Percentiles rank a stretch among this genome's conserved stretches.
These are phyloP conservation scores for Dione juno DNA, from an alignment of 2,888 invertebrate genomes.

Conservation along the genomic window DNA sequence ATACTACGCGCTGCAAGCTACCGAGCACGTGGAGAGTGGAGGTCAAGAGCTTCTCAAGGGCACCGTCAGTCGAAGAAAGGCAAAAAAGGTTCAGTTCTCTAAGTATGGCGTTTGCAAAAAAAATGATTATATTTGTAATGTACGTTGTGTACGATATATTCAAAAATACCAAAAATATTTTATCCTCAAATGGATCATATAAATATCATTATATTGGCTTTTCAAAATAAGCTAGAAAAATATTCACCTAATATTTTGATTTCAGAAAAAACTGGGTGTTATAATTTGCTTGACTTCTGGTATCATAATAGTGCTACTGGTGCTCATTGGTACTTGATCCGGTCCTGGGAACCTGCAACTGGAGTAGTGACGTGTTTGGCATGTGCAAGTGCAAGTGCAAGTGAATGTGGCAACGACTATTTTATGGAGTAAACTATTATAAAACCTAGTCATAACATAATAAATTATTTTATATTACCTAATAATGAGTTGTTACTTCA, in stretches of 20 bases:
- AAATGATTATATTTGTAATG: conserved; percentile 7
- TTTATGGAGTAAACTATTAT: conserved; percentile 16
- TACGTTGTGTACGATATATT: not conserved
- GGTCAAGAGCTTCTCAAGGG: conserved; percentile 81
- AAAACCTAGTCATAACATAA: conserved; percentile 30
- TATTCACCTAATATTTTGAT: conserved; percentile 17
- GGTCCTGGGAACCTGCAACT: too few species aligned
- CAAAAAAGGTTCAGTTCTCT: conserved; percentile 74
- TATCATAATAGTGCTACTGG: conserved; percentile 66
- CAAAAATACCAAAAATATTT: not conserved
- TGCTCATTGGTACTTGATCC: conserved; percentile 62
- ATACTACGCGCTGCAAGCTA: conserved; percentile 85
- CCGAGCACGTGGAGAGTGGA: conserved; percentile 83
- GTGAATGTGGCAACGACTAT: not conserved
- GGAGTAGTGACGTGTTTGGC: not conserved
- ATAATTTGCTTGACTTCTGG: conserved; percentile 67
- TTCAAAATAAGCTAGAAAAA: not conserved
- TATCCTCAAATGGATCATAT: not conserved
- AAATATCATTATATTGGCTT: not conserved
- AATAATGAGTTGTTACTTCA: conserved; percentile 10
- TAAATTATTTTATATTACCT: conserved; percentile 26
- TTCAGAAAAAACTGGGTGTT: conserved; percentile 71
- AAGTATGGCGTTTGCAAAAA: too few species aligned
- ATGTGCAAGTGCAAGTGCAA: not conserved
- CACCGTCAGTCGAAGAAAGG: conserved; percentile 71